Conservation (phyloP, 2,888 invertebrate genomes). For the Stenichneumon culpator region DNA sequence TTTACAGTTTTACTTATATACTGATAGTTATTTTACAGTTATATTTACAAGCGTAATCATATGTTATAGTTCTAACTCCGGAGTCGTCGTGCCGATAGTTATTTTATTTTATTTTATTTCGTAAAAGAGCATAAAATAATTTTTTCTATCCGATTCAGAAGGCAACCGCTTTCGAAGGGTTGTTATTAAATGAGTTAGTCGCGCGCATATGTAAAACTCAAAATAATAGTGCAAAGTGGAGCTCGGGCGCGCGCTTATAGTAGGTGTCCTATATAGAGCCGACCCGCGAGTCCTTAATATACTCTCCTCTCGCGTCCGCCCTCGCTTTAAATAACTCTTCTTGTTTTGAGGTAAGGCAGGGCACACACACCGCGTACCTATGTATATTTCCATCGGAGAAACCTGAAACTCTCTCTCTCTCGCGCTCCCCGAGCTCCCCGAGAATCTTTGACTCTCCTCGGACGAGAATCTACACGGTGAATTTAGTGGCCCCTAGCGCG, state of each 20-base stretch:
- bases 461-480: conserved; percentile 4
- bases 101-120: not conserved
- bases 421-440: not conserved
- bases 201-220: conserved; percentile 60
- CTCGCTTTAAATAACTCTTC: conserved; percentile 70
- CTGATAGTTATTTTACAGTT: not conserved
- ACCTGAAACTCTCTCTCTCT: conserved; percentile 63
- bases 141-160: not conserved
- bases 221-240: conserved; percentile 68
- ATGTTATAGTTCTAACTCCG: not conserved
- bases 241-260: conserved; percentile 55
- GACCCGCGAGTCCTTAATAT: conserved; percentile 67
- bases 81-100: not conserved
- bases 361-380: conserved; percentile 52
- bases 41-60: not conserved
- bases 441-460: conserved; percentile 53
- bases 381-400: conserved; percentile 68
- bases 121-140: not conserved
- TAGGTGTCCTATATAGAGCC: conserved; percentile 65
- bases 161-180: not conserved
- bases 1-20: not conserved
- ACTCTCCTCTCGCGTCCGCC: conserved; percentile 66
- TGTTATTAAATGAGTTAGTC: conserved; percentile 33
- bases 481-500: not conserved
- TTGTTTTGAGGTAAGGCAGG: conserved; percentile 69